A percentile compares a stretch with the other conserved stretches of the same genome.
These are phyloP conservation scores for Myiozetetes cayanensis DNA, from an alignment of 2,113 vertebrate genomes.

Conservation along the genomic window DNA sequence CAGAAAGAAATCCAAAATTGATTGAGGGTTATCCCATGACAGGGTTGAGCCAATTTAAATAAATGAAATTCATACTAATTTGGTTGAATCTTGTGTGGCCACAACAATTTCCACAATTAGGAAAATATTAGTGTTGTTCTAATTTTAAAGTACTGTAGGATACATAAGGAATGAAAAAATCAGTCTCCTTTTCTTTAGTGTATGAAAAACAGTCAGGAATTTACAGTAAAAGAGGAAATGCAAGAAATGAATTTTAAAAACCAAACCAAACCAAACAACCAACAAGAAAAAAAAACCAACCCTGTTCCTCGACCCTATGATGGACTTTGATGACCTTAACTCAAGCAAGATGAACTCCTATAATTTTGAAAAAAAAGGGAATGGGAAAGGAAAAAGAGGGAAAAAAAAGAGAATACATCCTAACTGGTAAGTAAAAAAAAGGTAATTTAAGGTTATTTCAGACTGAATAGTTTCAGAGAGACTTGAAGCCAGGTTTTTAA, in stretches of 20 bases:
- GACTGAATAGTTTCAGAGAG: neutral
- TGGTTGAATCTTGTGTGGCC: neutral
- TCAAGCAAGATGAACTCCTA: neutral
- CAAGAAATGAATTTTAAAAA: neutral
- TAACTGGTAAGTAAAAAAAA: too few relatives aligned
- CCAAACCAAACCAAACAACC: neutral
- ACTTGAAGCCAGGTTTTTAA: neutral
- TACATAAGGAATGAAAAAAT: neutral
- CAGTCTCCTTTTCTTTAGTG: neutral
- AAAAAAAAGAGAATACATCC: neutral
- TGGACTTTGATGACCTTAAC: neutral
- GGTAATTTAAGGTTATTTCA: neutral
- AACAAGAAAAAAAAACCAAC: too few relatives aligned
- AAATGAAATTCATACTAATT: neutral
- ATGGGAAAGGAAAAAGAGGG: fast-evolving
- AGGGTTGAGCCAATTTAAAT: neutral
- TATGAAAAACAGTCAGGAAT: neutral
- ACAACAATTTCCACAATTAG: neutral
- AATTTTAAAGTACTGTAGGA: neutral
- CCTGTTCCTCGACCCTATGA: neutral
- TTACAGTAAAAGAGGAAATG: neutral
- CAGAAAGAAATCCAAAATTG: neutral
- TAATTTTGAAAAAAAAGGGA: neutral
- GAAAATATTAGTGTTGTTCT: neutral
- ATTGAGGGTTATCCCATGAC: neutral